Evolutionary conservation across 2,113 vertebrate genomes (phyloP).

Genomic region (Vireo altiloquus): DNA sequence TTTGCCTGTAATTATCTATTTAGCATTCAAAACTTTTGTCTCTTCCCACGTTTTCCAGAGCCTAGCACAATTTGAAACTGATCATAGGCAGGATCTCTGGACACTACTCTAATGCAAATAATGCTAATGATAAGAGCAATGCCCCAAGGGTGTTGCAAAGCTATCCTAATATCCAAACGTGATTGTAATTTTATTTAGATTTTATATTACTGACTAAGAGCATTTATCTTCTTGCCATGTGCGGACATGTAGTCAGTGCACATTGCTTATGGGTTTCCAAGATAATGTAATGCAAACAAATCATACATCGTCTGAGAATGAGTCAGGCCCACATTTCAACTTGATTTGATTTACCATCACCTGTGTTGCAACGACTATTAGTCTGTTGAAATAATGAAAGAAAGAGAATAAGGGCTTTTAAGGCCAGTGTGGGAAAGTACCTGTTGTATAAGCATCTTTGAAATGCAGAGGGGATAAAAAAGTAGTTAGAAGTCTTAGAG

Average conservation of each 20-base stretch:
- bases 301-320: conserved; percentile 43
- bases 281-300: conserved; percentile 63
- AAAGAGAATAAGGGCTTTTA: conserved; percentile 48
- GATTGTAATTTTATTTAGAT: conserved; percentile 52
- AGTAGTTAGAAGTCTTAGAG: neutral
- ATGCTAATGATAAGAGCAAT: conserved; percentile 34
- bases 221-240: conserved; percentile 26
- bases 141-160: conserved; percentile 36
- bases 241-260: conserved; percentile 19
- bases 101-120: conserved; percentile 38
- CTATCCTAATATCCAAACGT: conserved; percentile 43
- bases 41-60: conserved; percentile 46
- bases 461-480: conserved; percentile 11
- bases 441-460: conserved; percentile 47
- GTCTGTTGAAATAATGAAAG: conserved; percentile 51
- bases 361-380: conserved; percentile 45
- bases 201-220: conserved; percentile 45
- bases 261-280: conserved; percentile 49
- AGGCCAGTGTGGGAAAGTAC: conserved; percentile 61
- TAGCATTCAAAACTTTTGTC: conserved; percentile 38
- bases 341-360: conserved; percentile 45
- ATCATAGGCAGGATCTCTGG: conserved; percentile 41
- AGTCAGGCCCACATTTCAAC: conserved; percentile 25
- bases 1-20: conserved; percentile 48
- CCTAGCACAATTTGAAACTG: conserved; percentile 16